Conservation (phyloP, 2,888 invertebrate genomes). For the Melanostoma mellinum region DNA sequence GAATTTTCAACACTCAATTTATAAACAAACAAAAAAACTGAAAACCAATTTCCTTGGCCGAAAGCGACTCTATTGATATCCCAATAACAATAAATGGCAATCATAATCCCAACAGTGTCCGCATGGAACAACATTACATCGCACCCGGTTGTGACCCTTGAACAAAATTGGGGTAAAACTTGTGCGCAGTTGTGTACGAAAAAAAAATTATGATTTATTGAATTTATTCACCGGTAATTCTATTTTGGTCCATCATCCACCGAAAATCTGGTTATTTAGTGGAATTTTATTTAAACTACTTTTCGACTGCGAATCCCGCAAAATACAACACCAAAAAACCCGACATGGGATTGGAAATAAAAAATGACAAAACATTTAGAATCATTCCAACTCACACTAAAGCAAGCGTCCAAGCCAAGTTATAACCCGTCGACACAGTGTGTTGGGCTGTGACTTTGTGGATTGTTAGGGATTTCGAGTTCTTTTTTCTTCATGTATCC, state of each 20-base stretch:
- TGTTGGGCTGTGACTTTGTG: slow-evolving; percentile 47
- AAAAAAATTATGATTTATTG: slow-evolving; percentile 62
- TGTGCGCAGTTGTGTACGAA: neutral
- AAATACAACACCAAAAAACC: slow-evolving; percentile 10
- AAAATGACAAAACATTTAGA: slow-evolving; percentile 63
- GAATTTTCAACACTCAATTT: slow-evolving; percentile 52
- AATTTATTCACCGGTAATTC: slow-evolving; percentile 72
- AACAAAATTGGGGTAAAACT: slow-evolving; percentile 13
- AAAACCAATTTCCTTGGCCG: slow-evolving; percentile 52
- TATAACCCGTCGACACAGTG: slow-evolving; percentile 43
- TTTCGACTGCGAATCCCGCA: slow-evolving; percentile 10
- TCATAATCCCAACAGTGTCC: slow-evolving; percentile 53
- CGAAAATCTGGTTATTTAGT: slow-evolving; percentile 71
- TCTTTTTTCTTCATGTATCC: slow-evolving; percentile 10
- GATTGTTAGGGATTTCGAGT: slow-evolving; percentile 60
- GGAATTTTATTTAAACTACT: slow-evolving; percentile 72
- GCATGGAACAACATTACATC: slow-evolving; percentile 17
- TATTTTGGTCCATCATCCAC: slow-evolving; percentile 67
- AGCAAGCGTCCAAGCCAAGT: neutral
- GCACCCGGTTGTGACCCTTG: slow-evolving; percentile 6
- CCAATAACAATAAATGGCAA: slow-evolving; percentile 69
- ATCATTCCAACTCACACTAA: slow-evolving; percentile 14
- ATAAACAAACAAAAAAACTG: slow-evolving; percentile 14
- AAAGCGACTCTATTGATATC: slow-evolving; percentile 56
- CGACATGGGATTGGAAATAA: slow-evolving; percentile 30